Evolutionary conservation across 2,113 vertebrate genomes (phyloP).

Genomic region (Brachyhypopomus occidentalis): DNA sequence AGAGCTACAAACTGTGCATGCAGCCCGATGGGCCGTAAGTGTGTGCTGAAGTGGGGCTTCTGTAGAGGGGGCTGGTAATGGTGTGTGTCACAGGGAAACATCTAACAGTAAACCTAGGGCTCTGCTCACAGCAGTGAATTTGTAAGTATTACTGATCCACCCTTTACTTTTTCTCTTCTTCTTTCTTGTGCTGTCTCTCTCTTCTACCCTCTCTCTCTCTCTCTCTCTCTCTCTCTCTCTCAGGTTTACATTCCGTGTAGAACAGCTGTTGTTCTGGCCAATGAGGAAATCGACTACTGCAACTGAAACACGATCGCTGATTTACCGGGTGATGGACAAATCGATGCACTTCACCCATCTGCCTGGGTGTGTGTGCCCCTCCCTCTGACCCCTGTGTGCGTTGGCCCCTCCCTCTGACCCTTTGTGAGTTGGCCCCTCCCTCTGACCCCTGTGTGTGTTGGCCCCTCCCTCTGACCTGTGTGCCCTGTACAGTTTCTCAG

Average conservation of each 20-base stretch:
- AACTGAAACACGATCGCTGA: constrained; percentile 72
- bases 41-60: no score
- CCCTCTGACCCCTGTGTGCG: constrained; percentile 55
- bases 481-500: constrained; percentile 44
- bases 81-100: no score
- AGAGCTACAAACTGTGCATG: not conserved
- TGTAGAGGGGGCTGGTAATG: no score
- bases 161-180: not conserved
- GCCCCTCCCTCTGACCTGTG: constrained; percentile 34
- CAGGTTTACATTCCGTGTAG: constrained; percentile 83
- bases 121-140: no score
- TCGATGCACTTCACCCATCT: constrained; percentile 52
- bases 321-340: constrained; percentile 50
- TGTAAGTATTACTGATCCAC: no score
- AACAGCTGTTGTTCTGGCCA: constrained; percentile 78
- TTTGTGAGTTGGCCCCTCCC: no score
- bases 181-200: constrained; percentile 23
- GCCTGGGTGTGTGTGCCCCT: not conserved
- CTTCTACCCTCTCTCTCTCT: constrained; percentile 31
- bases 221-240: constrained; percentile 47
- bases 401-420: no score
- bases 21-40: no score
- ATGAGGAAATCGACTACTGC: constrained; percentile 77
- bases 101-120: no score
- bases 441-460: no score